These are phyloP conservation scores for Forbesichthys papilliferus DNA, from an alignment of 2,113 vertebrate genomes.

Conservation along the genomic window DNA sequence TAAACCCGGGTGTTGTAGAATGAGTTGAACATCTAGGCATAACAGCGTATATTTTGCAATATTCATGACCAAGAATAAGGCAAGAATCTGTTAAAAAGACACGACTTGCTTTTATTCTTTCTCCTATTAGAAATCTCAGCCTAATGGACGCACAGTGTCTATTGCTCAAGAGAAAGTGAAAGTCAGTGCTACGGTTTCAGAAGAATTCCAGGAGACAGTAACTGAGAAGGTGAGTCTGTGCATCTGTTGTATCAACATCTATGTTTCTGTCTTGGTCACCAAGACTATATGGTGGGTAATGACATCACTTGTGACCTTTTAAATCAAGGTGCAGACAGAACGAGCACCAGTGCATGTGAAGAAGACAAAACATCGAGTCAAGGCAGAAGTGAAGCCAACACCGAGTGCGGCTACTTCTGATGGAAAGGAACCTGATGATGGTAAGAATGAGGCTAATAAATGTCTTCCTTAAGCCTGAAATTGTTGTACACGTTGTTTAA, in stretches of 20 bases:
- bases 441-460: slow-evolving; percentile 61
- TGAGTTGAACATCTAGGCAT: no score
- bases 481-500: no score
- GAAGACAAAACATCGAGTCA: slow-evolving; percentile 93
- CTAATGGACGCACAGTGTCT: slow-evolving; percentile 84
- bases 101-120: neutral
- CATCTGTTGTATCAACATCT: neutral
- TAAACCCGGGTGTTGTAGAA: no score
- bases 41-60: neutral
- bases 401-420: slow-evolving; percentile 76
- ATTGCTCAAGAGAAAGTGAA: slow-evolving; percentile 78
- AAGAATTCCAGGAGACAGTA: slow-evolving; percentile 78
- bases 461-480: neutral
- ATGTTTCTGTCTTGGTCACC: neutral
- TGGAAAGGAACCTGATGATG: slow-evolving; percentile 91
- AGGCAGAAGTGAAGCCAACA: slow-evolving; percentile 83
- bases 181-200: slow-evolving; percentile 64
- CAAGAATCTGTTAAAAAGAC: neutral
- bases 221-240: slow-evolving; percentile 80
- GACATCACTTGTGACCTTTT: neutral
- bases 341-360: slow-evolving; percentile 76
- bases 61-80: neutral
- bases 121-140: slow-evolving; percentile 72
- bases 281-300: neutral
- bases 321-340: slow-evolving; percentile 26